Conservation (phyloP, 2,888 invertebrate genomes). For the Empis stercorea region DNA sequence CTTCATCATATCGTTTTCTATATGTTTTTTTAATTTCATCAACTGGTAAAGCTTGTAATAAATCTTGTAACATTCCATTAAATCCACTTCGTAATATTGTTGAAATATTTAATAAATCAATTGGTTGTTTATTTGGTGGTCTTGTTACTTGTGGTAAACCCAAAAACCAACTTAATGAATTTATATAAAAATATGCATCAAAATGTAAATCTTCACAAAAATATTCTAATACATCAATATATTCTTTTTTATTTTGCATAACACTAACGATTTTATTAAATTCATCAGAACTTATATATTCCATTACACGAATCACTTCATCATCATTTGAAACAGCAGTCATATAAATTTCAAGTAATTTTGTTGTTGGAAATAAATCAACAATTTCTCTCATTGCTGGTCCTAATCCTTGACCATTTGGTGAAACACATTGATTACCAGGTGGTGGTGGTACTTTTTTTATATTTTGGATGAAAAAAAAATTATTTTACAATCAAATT, state of each 20-base stretch:
- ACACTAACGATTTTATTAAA: slow-evolving; percentile 7
- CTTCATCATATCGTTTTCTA: slow-evolving; percentile 4
- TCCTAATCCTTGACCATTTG: slow-evolving; percentile 8
- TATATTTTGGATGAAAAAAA: too few relatives aligned
- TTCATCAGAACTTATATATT: slow-evolving; percentile 5
- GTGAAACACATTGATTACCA: slow-evolving; percentile 6
- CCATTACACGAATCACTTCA: slow-evolving; percentile 7
- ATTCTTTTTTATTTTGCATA: slow-evolving; percentile 11
- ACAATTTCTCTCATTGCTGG: slow-evolving; percentile 7
- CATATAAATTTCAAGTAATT: slow-evolving; percentile 7
- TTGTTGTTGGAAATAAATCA: slow-evolving; percentile 7
- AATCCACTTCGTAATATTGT: background rate
- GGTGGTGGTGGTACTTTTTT: slow-evolving; percentile 12
- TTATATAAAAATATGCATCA: slow-evolving; percentile 11
- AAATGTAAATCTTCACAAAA: slow-evolving; percentile 11
- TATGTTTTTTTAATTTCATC: slow-evolving; percentile 5
- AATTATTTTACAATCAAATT: too few relatives aligned
- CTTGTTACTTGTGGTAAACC: slow-evolving; percentile 9
- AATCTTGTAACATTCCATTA: slow-evolving; percentile 9
- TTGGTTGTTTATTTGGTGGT: too few relatives aligned
- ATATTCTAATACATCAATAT: slow-evolving; percentile 8
- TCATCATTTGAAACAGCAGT: slow-evolving; percentile 7
- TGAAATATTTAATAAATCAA: too few relatives aligned
- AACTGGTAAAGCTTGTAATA: slow-evolving; percentile 6
- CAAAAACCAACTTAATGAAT: slow-evolving; percentile 9